Base-by-base conservation (phyloP, 2,888 invertebrate species). In the Trissolcus brochymenae region DNA sequence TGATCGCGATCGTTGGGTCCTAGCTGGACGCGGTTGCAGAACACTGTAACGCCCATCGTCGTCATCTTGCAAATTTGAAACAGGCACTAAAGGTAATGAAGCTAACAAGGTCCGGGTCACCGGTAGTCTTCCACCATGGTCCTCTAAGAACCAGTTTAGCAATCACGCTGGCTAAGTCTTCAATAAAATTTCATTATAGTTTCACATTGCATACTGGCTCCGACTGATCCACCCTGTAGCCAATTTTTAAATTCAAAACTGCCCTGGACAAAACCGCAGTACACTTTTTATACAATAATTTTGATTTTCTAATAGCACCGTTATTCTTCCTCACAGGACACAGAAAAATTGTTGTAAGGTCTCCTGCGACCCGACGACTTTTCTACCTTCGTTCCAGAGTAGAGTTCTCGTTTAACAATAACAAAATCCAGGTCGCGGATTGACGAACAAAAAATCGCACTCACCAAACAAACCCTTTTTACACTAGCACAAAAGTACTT, bases 31-130 rank as follows among this genome's bases (percentile, higher is more conserved):
- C 87, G 80, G 61, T 87, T 87, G 78, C 87, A 87, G 59, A 82
- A 88, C 25, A 88, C 87, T 11, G 87, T 87, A 19, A 88, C 87
- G 46, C 89, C 88, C 88, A 89, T 88, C 1, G 87, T 86, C 75
- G 88, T 86, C 89, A 88, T 88, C 62, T 79, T 81, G 71, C 19
- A 41, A n/a, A 46, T 29, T 19, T 51, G 7, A 6, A 40, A 60
- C 41, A 54, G 17, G 1, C 11, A 16, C 53, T 25, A 17, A 7
- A 25, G 40, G 21, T 11, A 61, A 17, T 2, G 16, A 54, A 50
- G 41, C 61, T 51, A 17, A 46, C n/a, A 14, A 16, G 16, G 14
- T 46, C 14, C 35, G 64, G 62, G 74, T 74, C 74, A 74, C 74
- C 67, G 67, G 7, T 41, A 6, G 7, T 35, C 46, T 6, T 57